Evolutionary conservation across 2,888 invertebrate genomes (phyloP).

Genomic region (Andrena camellia): DNA sequence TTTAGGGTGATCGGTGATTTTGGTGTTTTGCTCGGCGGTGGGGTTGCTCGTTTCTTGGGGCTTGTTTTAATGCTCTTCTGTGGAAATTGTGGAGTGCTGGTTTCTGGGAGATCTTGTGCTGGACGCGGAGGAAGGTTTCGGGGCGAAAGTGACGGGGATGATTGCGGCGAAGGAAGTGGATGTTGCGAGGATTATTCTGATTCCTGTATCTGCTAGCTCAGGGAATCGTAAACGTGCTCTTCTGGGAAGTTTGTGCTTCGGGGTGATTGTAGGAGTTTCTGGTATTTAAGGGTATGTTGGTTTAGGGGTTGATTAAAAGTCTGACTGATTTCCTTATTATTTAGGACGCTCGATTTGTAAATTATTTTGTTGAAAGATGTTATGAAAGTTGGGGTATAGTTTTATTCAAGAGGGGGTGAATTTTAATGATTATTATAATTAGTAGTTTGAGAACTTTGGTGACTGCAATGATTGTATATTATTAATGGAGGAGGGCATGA

Average conservation of each 20-base stretch:
- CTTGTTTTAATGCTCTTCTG: neutral
- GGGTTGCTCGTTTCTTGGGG: neutral
- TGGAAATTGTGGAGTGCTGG: neutral
- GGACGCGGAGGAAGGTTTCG: neutral
- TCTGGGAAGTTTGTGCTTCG: neutral
- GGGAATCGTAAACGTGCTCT: neutral
- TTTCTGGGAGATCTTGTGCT: neutral
- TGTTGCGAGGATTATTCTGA: neutral
- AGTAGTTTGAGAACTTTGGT: neutral
- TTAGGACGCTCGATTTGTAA: neutral
- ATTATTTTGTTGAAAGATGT: neutral
- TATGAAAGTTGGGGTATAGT: no score
- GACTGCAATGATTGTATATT: neutral
- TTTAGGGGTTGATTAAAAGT: neutral
- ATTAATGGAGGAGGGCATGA: neutral
- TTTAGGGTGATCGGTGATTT: neutral
- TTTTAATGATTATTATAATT: neutral
- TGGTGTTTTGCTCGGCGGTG: neutral
- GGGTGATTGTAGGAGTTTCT: neutral
- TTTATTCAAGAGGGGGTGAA: no score
- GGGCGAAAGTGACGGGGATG: neutral
- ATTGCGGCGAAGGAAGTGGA: neutral
- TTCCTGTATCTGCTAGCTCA: neutral
- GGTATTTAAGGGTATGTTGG: neutral
- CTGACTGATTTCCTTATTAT: neutral